Percentiles rank a stretch among this genome's conserved stretches.
Conservation (phyloP, 2,113 vertebrate genomes). For the Vanacampus margaritifer region DNA sequence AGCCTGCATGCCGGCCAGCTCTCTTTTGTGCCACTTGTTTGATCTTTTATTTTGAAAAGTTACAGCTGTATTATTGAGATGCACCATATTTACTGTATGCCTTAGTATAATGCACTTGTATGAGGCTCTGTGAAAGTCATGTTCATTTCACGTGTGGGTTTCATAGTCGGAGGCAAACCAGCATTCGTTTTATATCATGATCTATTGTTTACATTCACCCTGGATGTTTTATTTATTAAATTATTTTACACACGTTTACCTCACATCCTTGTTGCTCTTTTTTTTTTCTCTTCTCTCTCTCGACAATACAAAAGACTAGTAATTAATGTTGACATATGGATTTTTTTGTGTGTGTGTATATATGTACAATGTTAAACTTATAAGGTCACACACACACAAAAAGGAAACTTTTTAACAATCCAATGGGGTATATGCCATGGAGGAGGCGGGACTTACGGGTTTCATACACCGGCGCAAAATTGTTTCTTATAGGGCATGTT, state of each 20-base stretch:
- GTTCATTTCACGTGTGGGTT: constrained; percentile 20
- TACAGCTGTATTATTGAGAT: constrained; percentile 19
- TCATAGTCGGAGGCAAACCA: constrained; percentile 30
- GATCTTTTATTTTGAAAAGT: constrained; percentile 31
- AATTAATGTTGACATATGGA: too few species aligned
- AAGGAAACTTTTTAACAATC: too few species aligned
- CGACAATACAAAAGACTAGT: background rate
- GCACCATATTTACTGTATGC: constrained; percentile 30
- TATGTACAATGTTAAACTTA: too few species aligned
- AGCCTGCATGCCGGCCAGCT: constrained; percentile 47
- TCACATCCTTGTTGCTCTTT: constrained; percentile 10
- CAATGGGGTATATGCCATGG: too few species aligned
- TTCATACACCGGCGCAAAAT: too few species aligned
- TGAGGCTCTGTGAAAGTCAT: constrained; percentile 25
- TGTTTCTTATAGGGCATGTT: too few species aligned
- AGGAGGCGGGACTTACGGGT: too few species aligned
- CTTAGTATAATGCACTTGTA: constrained; percentile 41
- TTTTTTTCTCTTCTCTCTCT: background rate
- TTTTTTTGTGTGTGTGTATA: too few species aligned
- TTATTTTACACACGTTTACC: constrained; percentile 57
- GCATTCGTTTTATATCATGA: constrained; percentile 47
- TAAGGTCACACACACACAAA: too few species aligned
- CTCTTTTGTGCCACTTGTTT: constrained; percentile 38
- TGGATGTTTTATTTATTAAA: constrained; percentile 67
- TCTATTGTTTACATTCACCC: constrained; percentile 58